Evolutionary conservation across 2,797 vertebrate genomes (phyloP), one percentile per base, ranked within the genome.

Genomic region (Rhinoraja longicauda): DNA sequence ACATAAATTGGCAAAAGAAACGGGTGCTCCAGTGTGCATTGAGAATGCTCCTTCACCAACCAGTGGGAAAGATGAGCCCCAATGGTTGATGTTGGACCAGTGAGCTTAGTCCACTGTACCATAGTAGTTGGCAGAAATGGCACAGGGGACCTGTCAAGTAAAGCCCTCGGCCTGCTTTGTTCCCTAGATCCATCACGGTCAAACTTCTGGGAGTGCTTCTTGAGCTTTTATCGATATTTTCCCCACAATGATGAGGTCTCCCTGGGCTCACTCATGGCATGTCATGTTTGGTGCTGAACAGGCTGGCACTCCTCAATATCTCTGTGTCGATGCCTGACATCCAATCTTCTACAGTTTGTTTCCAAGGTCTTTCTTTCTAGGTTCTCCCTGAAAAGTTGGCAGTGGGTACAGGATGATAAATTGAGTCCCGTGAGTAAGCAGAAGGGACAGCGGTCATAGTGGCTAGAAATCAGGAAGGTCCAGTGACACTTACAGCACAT

Each of bases 201-300:
- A 88, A 88, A n/a, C 59, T 62, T 88, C 84, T 88, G 84, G 84
- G 84, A 88, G 84, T 88, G 59, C 84, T 88, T 88, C 84, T 88
- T 88, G 84, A 88, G 84, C 84, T 88, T 88, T 88, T 88, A 21
- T 29, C n/a, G 62, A 73, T 73, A 21, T 29, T 88, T 88, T 36
- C 21, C 29, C 82, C 84, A 67, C 10, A 88, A 88, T 88, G 62
- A 67, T 67, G n/a, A 67, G 84, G n/a, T 32, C 84, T 88, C 62
- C 84, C 84, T 88, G 84, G 84, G 84, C 84, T 88, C 84, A 88
- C 84, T 88, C 84, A 88, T 88, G 84, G 84, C 84, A 88, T 88
- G 84, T 67, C 62, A 88, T 88, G 84, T 88, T 59, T 88, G 84
- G 62, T 67, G 84, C 59, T 88, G 84, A 17, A 88, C 17, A 36